Evolutionary conservation across 1,140 invertebrate species (phyloP).

Genomic region (Hirudo medicinalis): DNA sequence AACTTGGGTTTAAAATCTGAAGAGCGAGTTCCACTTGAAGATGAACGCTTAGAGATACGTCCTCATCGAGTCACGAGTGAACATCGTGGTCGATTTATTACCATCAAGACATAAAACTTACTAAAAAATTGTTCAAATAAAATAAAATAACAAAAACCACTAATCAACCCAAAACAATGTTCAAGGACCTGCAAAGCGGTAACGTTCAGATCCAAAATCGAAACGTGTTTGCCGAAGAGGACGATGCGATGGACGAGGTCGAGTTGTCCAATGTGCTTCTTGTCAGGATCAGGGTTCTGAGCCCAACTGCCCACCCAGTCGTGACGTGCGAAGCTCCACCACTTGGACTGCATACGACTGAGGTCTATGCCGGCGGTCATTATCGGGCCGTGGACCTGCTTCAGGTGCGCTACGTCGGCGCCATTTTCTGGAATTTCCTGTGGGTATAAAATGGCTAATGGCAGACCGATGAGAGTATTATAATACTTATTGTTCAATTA

Average conservation of each 20-base stretch:
- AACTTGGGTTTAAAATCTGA: too few species aligned
- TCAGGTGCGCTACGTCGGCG: slow-evolving; percentile 66
- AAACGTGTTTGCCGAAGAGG: slow-evolving; percentile 45
- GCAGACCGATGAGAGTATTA: too few species aligned
- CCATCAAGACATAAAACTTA: too few species aligned
- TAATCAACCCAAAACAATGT: neutral
- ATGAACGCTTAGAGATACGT: too few species aligned
- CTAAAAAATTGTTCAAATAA: too few species aligned
- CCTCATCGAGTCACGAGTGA: too few species aligned
- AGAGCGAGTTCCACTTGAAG: too few species aligned
- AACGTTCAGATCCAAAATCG: slow-evolving; percentile 46
- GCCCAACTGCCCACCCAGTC: slow-evolving; percentile 40
- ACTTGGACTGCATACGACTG: slow-evolving; percentile 35
- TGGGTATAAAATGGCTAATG: slow-evolving; percentile 19
- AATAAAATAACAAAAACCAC: neutral
- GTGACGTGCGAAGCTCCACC: slow-evolving; percentile 38
- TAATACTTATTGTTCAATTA: too few species aligned
- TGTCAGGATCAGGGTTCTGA: slow-evolving; percentile 31
- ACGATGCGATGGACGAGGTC: slow-evolving; percentile 47
- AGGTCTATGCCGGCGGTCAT: slow-evolving; percentile 48
- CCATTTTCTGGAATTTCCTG: slow-evolving; percentile 85
- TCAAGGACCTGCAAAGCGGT: slow-evolving; percentile 46
- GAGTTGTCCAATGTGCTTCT: slow-evolving; percentile 50
- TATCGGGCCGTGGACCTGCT: slow-evolving; percentile 53
- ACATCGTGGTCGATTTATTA: too few species aligned